A percentile compares a stretch with the other conserved stretches of the same genome.
phyloP scores from a whole-genome alignment of 2,797 vertebrate genomes.

The Myiotriccus ornatus region DNA sequence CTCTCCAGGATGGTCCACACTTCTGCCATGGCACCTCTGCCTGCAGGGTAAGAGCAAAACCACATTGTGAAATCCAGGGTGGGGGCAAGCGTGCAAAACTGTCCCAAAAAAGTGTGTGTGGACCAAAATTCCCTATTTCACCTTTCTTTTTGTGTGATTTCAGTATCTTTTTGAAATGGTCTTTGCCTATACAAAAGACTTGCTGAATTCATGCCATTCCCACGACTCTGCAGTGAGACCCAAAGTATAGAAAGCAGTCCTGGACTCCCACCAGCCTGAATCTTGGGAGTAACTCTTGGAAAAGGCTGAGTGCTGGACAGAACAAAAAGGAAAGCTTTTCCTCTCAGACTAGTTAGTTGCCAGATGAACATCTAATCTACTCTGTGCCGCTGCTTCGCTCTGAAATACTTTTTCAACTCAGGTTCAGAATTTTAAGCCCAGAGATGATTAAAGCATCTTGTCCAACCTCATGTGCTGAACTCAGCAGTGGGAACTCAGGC shows the following conservation, averaged over 20 bases:
- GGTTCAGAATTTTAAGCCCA: neutral
- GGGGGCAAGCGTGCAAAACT: neutral
- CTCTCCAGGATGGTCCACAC: slow-evolving; percentile 83
- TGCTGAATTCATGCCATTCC: neutral
- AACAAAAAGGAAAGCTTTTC: neutral
- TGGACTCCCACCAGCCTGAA: neutral
- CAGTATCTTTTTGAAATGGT: neutral
- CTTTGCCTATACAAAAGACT: neutral
- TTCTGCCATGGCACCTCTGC: slow-evolving; percentile 94
- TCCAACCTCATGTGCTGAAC: neutral
- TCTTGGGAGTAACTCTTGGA: neutral
- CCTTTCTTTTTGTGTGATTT: neutral
- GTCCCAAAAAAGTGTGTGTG: rapidly evolving
- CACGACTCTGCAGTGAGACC: neutral
- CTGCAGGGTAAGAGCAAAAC: slow-evolving; percentile 69
- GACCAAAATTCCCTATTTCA: neutral
- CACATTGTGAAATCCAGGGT: neutral
- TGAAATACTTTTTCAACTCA: neutral
- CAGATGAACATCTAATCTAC: neutral
- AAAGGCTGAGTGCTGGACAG: neutral
- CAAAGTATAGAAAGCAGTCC: neutral
- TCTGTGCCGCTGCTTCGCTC: neutral
- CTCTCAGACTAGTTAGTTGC: neutral
- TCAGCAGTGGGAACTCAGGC: neutral
- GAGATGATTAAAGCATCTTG: neutral